phyloP scores from a whole-genome alignment of 2,797 vertebrate genomes.

The Haliaeetus vocifer region DNA sequence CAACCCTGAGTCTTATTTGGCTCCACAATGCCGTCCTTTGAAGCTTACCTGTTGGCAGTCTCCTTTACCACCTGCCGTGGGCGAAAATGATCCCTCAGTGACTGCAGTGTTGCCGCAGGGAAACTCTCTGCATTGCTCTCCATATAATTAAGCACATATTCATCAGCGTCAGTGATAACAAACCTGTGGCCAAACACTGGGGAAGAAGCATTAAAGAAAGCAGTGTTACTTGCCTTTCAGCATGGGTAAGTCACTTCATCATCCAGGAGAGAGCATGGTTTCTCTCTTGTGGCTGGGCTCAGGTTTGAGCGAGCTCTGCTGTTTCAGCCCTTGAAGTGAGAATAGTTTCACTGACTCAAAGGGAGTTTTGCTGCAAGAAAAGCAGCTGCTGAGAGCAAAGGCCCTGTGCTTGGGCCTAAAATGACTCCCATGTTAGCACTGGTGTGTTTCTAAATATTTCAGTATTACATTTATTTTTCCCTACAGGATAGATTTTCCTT shows the following conservation, averaged over 20 bases:
- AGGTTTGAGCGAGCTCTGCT: background rate
- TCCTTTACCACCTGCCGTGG: conserved; percentile 1
- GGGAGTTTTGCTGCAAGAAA: background rate
- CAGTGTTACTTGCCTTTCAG: background rate
- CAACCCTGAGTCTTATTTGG: background rate
- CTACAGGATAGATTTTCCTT: background rate
- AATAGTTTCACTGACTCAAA: background rate
- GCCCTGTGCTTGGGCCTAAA: background rate
- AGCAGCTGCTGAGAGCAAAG: background rate
- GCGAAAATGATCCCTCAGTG: conserved; percentile 69
- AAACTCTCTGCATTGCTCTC: conserved; percentile 77
- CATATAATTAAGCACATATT: conserved; percentile 84
- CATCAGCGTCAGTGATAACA: conserved; percentile 81
- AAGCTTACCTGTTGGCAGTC: conserved; percentile 56
- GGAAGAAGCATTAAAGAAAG: background rate
- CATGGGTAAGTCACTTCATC: background rate
- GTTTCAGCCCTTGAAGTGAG: background rate
- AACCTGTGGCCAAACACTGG: conserved; percentile 89
- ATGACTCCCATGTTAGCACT: background rate
- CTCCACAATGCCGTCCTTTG: background rate
- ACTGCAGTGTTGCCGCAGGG: conserved; percentile 77
- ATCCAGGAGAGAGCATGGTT: background rate
- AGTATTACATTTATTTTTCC: background rate
- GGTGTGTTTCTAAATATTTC: background rate
- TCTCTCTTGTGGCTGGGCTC: background rate